Evolutionary conservation across 2,888 invertebrate genomes (phyloP), one percentile per base, ranked within the genome.

Genomic region (Acleris literana): DNA sequence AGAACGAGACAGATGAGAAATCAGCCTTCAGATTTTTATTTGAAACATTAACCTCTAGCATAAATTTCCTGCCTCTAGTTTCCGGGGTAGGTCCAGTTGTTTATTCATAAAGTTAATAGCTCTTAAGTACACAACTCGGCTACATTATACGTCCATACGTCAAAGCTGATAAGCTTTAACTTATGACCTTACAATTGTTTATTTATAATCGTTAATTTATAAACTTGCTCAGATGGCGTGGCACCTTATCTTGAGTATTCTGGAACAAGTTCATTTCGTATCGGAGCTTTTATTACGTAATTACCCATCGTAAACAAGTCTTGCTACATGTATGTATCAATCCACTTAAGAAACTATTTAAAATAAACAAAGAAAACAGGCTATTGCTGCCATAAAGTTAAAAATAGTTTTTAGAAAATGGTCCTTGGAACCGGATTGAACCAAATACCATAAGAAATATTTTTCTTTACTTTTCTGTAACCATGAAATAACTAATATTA

Each of bases 21-120:
- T 46, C n/a, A n/a, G 46, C 46, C 16, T n/a, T 46, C 46, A 16
- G 17, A 46, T 46, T 16, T 79, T 84, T 79, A 82, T 82, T 79
- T 80, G 76, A 81, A 84, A 79, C 83, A 82, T 85, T 88, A 88
- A 88, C 87, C 89, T 88, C 85, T 83, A 86, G 82, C 83, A 78
- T 81, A 81, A 76, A 79, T 84, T 86, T 86, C 87, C 86, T 85
- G 84, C 64, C 78, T 83, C 82, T 73, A 77, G 76, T 82, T 88
- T 88, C 87, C 86, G 87, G 73, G 80, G 77, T 84, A 62, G 56
- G 43, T 57, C 44, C n/a, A 13, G 43, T 48, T 62, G 62, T 56
- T 61, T 57, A 66, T 60, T 61, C 55, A n/a, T 57, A 43, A 57
- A 57, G 22, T 57, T 48, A 59, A 49, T 59, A 49, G 63, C 63